Percentiles rank a stretch among this genome's conserved stretches.
phyloP scores from a whole-genome alignment of 92 coral and sea anemone genomes.

The Parazoanthus darwini region DNA sequence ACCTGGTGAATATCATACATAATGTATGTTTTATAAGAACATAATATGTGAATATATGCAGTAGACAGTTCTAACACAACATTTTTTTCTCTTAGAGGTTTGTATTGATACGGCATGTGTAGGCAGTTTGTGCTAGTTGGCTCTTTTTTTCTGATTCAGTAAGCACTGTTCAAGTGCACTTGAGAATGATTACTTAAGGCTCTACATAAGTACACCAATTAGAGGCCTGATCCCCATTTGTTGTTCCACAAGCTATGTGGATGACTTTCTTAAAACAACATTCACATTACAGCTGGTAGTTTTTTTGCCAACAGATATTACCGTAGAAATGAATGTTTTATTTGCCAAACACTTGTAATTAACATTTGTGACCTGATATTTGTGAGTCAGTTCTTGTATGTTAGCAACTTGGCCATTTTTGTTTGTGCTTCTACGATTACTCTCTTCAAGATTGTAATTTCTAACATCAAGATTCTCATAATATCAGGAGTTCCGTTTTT shows the following conservation, averaged over 20 bases:
- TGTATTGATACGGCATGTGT: neutral
- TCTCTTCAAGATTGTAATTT: neutral
- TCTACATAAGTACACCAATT: neutral
- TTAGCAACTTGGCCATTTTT: conserved; percentile 1
- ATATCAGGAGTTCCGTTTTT: neutral
- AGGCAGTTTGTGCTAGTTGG: neutral
- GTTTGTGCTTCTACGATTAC: neutral
- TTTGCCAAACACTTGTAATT: conserved; percentile 22
- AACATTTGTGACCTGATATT: conserved; percentile 25
- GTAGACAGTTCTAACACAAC: conserved; percentile 1
- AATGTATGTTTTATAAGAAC: neutral
- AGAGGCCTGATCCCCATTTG: conserved; percentile 1
- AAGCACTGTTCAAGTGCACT: neutral
- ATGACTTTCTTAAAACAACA: conserved; percentile 7
- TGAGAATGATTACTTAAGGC: neutral
- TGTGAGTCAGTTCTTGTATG: neutral
- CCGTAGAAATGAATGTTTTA: conserved; percentile 1
- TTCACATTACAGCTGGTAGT: neutral
- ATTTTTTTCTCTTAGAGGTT: neutral
- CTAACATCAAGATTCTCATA: neutral
- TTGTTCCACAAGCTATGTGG: neutral
- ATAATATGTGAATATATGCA: neutral
- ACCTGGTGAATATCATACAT: neutral
- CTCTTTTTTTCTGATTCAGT: conserved; percentile 21
- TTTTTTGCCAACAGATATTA: conserved; percentile 29